Evolutionary conservation across 2,888 invertebrate genomes (phyloP).

Genomic region (Chloromyia formosa): DNA sequence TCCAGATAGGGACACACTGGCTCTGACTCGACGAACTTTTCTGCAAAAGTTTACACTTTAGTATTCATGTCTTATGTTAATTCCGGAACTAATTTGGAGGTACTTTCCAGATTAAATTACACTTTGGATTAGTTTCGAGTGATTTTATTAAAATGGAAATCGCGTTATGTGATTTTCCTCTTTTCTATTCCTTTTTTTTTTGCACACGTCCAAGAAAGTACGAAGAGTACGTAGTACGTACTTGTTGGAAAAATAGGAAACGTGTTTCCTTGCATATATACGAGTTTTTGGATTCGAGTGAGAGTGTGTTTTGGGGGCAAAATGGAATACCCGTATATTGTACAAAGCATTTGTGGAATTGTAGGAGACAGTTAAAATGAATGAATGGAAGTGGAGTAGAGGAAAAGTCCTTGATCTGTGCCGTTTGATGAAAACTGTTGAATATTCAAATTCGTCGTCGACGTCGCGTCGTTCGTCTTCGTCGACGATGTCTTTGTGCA

Average conservation of each 20-base stretch:
- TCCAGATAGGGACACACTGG: not conserved
- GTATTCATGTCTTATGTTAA: slow-evolving; percentile 52
- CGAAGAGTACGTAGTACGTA: not conserved
- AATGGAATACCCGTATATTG: not conserved
- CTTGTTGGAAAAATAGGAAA: not conserved
- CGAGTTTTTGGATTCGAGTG: not conserved
- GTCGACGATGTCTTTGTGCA: too few relatives aligned
- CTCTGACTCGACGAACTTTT: slow-evolving; percentile 19
- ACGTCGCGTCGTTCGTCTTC: not conserved
- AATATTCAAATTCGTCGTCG: slow-evolving; percentile 27
- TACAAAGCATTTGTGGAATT: not conserved
- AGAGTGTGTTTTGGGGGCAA: not conserved
- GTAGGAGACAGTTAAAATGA: not conserved
- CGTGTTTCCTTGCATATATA: not conserved
- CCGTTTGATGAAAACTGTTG: slow-evolving; percentile 33
- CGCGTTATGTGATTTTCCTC: slow-evolving; percentile 34
- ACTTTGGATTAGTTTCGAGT: slow-evolving; percentile 52
- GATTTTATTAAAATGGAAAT: slow-evolving; percentile 47
- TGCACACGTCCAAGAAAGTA: too few relatives aligned
- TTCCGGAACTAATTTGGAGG: slow-evolving; percentile 52
- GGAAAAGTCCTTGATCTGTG: slow-evolving; percentile 15
- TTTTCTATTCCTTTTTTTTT: not conserved
- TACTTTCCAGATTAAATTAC: slow-evolving; percentile 53
- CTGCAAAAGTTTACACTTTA: slow-evolving; percentile 42
- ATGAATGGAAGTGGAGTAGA: not conserved